phyloP scores from a whole-genome alignment of 2,888 invertebrate genomes.

The Diadromus collaris region DNA sequence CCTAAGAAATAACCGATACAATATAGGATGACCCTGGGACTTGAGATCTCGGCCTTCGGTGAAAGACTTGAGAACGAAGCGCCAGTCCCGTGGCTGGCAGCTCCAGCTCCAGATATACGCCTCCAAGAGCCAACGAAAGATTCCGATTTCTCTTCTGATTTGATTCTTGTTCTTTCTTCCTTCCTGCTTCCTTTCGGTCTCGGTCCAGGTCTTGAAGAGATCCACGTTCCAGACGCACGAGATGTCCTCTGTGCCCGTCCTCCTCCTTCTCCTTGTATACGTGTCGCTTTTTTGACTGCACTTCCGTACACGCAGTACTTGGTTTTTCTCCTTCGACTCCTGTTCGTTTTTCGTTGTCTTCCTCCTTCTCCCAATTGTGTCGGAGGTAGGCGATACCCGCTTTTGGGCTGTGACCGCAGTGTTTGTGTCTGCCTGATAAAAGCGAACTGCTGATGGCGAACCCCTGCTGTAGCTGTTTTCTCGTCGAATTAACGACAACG shows the following conservation, averaged over 20 bases:
- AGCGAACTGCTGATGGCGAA: slow-evolving; percentile 44
- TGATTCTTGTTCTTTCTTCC: slow-evolving; percentile 20
- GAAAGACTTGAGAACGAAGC: slow-evolving; percentile 42
- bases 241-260: slow-evolving; percentile 27
- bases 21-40: slow-evolving; percentile 14
- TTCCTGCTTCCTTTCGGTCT: slow-evolving; percentile 25
- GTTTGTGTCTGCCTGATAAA: slow-evolving; percentile 34
- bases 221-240: slow-evolving; percentile 19
- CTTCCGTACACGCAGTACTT: slow-evolving; percentile 5
- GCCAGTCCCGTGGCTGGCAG: slow-evolving; percentile 66
- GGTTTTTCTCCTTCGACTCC: slow-evolving; percentile 16
- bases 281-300: slow-evolving; percentile 15
- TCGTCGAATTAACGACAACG: slow-evolving; percentile 10
- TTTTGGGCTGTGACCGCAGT: slow-evolving; percentile 43
- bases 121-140: slow-evolving; percentile 57
- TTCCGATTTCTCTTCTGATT: slow-evolving; percentile 48
- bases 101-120: slow-evolving; percentile 65
- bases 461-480: slow-evolving; percentile 34
- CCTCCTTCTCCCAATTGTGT: slow-evolving; percentile 43
- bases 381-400: slow-evolving; percentile 13
- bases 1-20: slow-evolving; percentile 34
- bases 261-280: slow-evolving; percentile 19
- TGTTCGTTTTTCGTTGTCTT: slow-evolving; percentile 28
- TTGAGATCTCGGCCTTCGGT: slow-evolving; percentile 42
- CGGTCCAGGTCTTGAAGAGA: slow-evolving; percentile 36